Evolutionary conservation across 2,113 vertebrate genomes (phyloP), one percentile per base, ranked within the genome.

Genomic region (Brachionichthys hirsutus): DNA sequence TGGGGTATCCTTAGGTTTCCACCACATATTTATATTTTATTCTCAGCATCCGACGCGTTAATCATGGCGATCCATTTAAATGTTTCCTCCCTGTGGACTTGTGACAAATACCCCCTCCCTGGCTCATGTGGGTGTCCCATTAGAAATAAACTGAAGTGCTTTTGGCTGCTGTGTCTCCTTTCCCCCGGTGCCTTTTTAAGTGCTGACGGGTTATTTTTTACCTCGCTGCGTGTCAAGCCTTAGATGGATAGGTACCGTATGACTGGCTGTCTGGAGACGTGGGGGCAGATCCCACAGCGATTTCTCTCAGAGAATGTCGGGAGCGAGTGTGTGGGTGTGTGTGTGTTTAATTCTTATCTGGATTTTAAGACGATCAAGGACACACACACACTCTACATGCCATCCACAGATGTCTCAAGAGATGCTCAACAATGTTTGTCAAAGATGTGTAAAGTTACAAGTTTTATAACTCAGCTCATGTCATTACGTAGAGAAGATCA

Each of bases 201-300:
- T 78, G 81, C 80, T 65, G 69, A 67, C 11, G 44, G 71, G 81
- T 73, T 88, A 86, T 87, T 88, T n/a, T 83, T 85, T 82, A 82
- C 70, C 78, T 73, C 20, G 40, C 65, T 53, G 73, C 56, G 70
- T 84, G 84, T 85, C 83, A 63, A 60, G 58, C 58, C 75, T 81
- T 62, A 77, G 76, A 77, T 35, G 17, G 75, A 83, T 67, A 73
- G 80, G 67, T 72, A 53, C 47, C 71, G 69, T 68, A 56, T 69
- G 75, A 66, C 40, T 64, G 47, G 65, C 64, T 80, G 78, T 75
- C 68, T 46, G 66, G 69, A 72, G 70, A 77, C 54, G 62, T 50
- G 41, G 70, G 68, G 75, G 73, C 66, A 50, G 58, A 45, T 84
- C 79, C 77, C 83, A 52, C 54, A 54, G 85, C 47, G 78, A 75